Conservation (phyloP, 2,888 invertebrate species). For the Idaea biselata region DNA sequence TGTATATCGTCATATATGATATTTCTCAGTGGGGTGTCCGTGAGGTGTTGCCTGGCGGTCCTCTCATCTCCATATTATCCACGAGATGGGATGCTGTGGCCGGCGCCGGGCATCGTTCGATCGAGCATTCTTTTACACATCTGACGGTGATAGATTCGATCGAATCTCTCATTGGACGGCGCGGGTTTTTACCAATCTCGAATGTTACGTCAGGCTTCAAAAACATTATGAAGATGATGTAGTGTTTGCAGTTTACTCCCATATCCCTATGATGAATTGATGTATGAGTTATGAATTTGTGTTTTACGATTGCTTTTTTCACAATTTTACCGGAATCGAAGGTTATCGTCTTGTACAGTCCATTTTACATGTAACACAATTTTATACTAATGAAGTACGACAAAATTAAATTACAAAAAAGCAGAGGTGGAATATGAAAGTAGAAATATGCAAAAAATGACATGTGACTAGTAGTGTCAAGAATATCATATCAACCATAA, state of each 20-base stretch:
- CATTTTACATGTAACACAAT: not conserved
- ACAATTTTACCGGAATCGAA: slow-evolving; percentile 37
- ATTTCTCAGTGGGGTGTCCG: slow-evolving; percentile 52
- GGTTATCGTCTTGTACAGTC: slow-evolving; percentile 28
- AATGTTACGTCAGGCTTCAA: slow-evolving; percentile 25
- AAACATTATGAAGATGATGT: slow-evolving; percentile 53
- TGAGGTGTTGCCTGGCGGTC: slow-evolving; percentile 52
- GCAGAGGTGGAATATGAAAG: no score
- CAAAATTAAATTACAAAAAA: no score
- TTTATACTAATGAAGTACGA: no score
- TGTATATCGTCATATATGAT: slow-evolving; percentile 51
- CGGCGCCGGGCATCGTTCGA: slow-evolving; percentile 49
- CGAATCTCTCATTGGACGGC: slow-evolving; percentile 67
- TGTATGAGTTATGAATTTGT: slow-evolving; percentile 39
- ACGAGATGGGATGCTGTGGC: slow-evolving; percentile 34
- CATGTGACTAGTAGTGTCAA: not conserved
- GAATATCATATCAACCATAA: not conserved
- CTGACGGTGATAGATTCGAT: slow-evolving; percentile 78
- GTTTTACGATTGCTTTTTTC: slow-evolving; percentile 42
- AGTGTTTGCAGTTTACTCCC: slow-evolving; percentile 56
- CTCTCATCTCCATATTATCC: slow-evolving; percentile 58
- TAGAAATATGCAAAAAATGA: no score
- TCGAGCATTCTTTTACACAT: slow-evolving; percentile 70
- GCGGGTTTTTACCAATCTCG: slow-evolving; percentile 55
- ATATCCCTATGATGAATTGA: slow-evolving; percentile 64